Base-by-base conservation (phyloP, 2,113 vertebrate genomes). In the Gymnogyps californianus region DNA sequence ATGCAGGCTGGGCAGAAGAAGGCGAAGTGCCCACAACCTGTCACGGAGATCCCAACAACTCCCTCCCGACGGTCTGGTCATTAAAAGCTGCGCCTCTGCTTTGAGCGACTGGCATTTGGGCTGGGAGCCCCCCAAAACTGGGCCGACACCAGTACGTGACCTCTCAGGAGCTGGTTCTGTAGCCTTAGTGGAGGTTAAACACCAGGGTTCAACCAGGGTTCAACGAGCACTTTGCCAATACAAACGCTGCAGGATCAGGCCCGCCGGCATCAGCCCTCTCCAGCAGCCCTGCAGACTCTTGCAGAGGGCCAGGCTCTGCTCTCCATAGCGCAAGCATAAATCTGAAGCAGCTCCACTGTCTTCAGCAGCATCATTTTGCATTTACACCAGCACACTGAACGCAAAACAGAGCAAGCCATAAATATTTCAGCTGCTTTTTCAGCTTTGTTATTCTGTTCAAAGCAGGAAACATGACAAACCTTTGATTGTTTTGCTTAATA, bases 401-500 rank as follows among this genome's bases (percentile, higher is more conserved):
- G 15, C 83, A 72, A 90, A 92, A 87, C 85, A 96, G 89, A 95
- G 85, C 31, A 38, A 90, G 74, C 94, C 91, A 97, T 98, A 97
- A 98, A 97, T 98, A 98, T 98, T 98, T 97, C 87, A 98, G 90
- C 80, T 91, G 87, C 71, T 93, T 91, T 90, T 96, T 57, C 94
- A 88, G 95, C 96, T 97, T 96, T 97, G 95, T 96, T 96, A 97
- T 79, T 76, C 93, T 29, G 81, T 94, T 97, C 96, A 96, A 98
- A 96, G 96, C 84, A 77, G 86, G 93, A 97, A 97, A 97, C 96
- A 97, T 97, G 97, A 98, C 97, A 98, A 97, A 96, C 94, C 96
- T 97, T 98, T 97, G 97, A 98, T 97, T 96, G 95, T 93, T 96
- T 97, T 97, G 84, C 95, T 97, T 97, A 97, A 97, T 96, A 97